phyloP scores from a whole-genome alignment of 2,113 vertebrate species.

The Arvicanthis niloticus region DNA sequence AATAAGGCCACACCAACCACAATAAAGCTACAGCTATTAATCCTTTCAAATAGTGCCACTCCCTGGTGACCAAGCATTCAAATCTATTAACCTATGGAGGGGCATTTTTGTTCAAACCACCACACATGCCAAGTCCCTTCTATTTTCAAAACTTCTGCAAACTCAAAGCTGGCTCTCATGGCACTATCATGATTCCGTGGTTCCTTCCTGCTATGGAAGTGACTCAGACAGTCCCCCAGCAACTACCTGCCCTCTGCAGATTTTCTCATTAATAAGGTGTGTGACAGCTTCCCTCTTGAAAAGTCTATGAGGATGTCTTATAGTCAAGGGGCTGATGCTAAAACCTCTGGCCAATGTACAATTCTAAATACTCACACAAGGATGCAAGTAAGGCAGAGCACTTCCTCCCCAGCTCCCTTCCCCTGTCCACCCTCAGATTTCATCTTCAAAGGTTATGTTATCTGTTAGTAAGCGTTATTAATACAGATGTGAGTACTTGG shows the following conservation, averaged over 20 bases:
- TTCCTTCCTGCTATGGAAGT: neutral
- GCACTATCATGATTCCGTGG: neutral
- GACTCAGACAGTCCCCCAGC: neutral
- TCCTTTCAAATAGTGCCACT: neutral
- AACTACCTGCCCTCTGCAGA: neutral
- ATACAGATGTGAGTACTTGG: neutral
- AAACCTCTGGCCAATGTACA: neutral
- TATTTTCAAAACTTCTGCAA: constrained; percentile 55
- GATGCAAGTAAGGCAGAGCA: neutral
- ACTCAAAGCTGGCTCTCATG: constrained; percentile 14
- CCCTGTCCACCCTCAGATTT: neutral
- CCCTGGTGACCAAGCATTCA: neutral
- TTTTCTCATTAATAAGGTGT: neutral
- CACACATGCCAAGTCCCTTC: neutral
- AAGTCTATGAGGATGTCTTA: neutral
- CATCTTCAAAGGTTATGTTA: neutral
- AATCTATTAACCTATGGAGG: neutral
- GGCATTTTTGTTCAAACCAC: neutral
- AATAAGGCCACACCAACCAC: neutral
- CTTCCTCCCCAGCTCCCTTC: neutral
- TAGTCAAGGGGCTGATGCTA: neutral
- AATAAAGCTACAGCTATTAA: neutral
- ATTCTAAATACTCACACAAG: neutral
- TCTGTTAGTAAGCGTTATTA: neutral
- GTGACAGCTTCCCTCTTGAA: neutral